These are phyloP conservation scores for Drosophila orena DNA, from an alignment of 1,140 invertebrate genomes.

Conservation along the genomic window DNA sequence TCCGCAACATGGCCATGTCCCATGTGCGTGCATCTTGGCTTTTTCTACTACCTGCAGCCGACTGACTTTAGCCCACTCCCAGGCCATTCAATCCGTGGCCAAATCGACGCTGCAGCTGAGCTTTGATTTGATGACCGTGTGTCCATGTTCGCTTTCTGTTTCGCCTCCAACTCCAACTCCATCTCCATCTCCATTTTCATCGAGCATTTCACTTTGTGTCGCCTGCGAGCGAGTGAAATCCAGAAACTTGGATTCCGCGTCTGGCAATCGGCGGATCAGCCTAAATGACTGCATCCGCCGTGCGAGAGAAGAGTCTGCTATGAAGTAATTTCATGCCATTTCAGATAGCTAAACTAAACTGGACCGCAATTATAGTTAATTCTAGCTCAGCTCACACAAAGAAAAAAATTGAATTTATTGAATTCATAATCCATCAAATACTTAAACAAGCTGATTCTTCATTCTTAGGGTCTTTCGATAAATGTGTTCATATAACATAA, in stretches of 20 bases:
- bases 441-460: not conserved
- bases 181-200: conserved; percentile 18
- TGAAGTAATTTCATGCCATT: conserved; percentile 73
- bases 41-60: conserved; percentile 31
- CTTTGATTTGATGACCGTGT: conserved; percentile 59
- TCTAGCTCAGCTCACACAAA: conserved; percentile 13
- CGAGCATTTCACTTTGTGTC: conserved; percentile 72
- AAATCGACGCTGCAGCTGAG: conserved; percentile 48
- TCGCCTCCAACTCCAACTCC: conserved; percentile 25
- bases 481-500: too few species aligned
- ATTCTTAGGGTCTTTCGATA: too few species aligned
- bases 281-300: conserved; percentile 77
- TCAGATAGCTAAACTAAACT: conserved; percentile 30
- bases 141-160: conserved; percentile 51
- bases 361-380: conserved; percentile 72
- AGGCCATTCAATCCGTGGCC: conserved; percentile 28
- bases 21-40: conserved; percentile 53
- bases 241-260: conserved; percentile 5
- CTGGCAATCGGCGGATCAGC: conserved; percentile 33
- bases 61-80: conserved; percentile 10
- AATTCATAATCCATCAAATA: too few species aligned
- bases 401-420: not conserved
- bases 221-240: conserved; percentile 50
- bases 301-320: conserved; percentile 52
- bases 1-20: conserved; percentile 63